Conservation (phyloP, 2,888 invertebrate species). For the Eilema griseolum region DNA sequence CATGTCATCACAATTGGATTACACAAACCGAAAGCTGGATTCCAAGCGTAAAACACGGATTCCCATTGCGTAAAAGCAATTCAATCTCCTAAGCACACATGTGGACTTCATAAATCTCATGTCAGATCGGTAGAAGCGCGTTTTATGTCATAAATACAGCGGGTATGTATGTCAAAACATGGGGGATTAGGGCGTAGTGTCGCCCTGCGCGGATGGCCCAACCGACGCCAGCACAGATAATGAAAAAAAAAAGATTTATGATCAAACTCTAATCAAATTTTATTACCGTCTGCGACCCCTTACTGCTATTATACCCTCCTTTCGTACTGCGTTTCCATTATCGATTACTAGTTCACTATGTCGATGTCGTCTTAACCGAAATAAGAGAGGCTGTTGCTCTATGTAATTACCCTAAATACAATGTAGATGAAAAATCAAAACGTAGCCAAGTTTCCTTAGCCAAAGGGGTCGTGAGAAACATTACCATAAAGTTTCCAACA, state of each 20-base stretch:
- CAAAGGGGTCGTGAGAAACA: slow-evolving; percentile 77
- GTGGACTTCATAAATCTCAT: slow-evolving; percentile 84
- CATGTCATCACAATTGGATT: slow-evolving; percentile 51
- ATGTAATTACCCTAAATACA: slow-evolving; percentile 44
- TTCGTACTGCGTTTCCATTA: slow-evolving; percentile 65
- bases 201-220: slow-evolving; percentile 67
- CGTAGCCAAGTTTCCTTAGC: slow-evolving; percentile 76
- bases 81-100: slow-evolving; percentile 80
- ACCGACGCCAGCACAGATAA: slow-evolving; percentile 76
- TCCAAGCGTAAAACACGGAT: slow-evolving; percentile 60
- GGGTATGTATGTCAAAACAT: slow-evolving; percentile 85
- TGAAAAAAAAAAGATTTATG: slow-evolving; percentile 86
- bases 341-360: slow-evolving; percentile 66
- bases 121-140: slow-evolving; percentile 75
- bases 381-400: slow-evolving; percentile 1
- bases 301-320: slow-evolving; percentile 61
- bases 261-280: slow-evolving; percentile 84
- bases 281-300: slow-evolving; percentile 78
- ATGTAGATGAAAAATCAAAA: slow-evolving; percentile 58
- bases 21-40: slow-evolving; percentile 54
- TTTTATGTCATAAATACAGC: slow-evolving; percentile 80
- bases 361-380: slow-evolving; percentile 51
- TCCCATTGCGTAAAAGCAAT: slow-evolving; percentile 73
- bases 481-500: slow-evolving; percentile 80
- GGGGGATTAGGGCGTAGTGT: slow-evolving; percentile 77